phyloP scores from a whole-genome alignment of 1,140 invertebrate genomes.

The Reticulitermes speratus region DNA sequence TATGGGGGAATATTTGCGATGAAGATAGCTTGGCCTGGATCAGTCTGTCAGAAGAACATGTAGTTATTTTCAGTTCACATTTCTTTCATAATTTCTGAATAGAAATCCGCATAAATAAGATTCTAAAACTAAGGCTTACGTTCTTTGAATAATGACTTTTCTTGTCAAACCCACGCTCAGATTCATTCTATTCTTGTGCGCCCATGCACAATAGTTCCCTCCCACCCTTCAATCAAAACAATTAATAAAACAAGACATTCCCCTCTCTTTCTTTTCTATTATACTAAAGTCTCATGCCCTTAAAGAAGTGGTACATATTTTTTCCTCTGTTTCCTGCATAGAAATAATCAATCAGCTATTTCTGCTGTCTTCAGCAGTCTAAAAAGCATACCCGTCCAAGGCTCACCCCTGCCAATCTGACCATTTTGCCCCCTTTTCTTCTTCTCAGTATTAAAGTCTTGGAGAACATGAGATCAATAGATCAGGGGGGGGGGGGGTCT shows the following conservation, averaged over 20 bases:
- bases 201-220: not conserved
- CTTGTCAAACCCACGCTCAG: not conserved
- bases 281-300: not conserved
- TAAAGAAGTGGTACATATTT: not conserved
- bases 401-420: not conserved
- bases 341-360: conserved; percentile 17
- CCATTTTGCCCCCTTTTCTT: not conserved
- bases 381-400: not conserved
- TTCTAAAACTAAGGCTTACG: not conserved
- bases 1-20: no score
- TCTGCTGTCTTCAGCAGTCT: conserved; percentile 14
- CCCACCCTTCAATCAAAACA: not conserved
- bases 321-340: not conserved
- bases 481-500: not conserved
- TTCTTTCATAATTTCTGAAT: not conserved
- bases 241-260: conserved; percentile 4
- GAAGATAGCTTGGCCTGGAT: no score
- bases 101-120: not conserved
- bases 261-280: not conserved
- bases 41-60: not conserved
- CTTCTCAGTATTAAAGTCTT: conserved; percentile 19
- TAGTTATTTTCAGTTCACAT: not conserved
- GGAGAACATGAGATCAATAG: conserved; percentile 7
- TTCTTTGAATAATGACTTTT: conserved; percentile 2
- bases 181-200: not conserved